These are phyloP conservation scores for Bombycilla garrulus DNA, from an alignment of 2,113 vertebrate species.

Conservation along the genomic window DNA sequence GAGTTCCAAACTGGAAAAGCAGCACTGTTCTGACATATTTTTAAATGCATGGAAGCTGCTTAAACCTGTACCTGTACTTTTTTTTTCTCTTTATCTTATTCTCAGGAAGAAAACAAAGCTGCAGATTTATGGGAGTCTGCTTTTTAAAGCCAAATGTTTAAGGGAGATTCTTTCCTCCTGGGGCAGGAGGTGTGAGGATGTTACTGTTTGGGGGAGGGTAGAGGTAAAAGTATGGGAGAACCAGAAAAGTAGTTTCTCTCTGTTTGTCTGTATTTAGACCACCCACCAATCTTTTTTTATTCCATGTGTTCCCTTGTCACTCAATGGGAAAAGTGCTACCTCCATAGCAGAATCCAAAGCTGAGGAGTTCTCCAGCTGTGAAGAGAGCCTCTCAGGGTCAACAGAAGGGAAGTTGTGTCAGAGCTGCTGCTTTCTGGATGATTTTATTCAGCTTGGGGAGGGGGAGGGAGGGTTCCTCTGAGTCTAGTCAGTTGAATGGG, in stretches of 20 bases:
- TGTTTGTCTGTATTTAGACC: not conserved
- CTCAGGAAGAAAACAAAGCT: not conserved
- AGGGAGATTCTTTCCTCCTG: not conserved
- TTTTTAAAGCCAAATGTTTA: not conserved
- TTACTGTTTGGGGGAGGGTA: not conserved
- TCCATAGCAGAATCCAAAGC: not conserved
- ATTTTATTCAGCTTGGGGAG: not conserved
- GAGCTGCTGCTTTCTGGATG: not conserved
- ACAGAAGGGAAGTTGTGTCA: not conserved
- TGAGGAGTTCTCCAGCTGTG: slow-evolving; percentile 13
- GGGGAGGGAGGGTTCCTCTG: not conserved
- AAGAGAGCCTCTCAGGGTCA: not conserved
- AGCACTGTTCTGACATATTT: not conserved
- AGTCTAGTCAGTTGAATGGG: not conserved
- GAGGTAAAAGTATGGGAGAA: not conserved
- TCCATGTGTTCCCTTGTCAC: not conserved
- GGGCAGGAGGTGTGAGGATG: not conserved
- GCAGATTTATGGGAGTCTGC: not conserved
- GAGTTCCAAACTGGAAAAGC: not conserved
- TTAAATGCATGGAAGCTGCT: not conserved
- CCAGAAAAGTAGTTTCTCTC: not conserved
- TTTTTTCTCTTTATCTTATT: not conserved
- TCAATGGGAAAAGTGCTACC: not conserved
- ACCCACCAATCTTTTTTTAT: not conserved
- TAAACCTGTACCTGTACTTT: not conserved